These are phyloP conservation scores for Malacoctenus gilli DNA, from an alignment of 2,797 vertebrate species.

Conservation along the genomic window DNA sequence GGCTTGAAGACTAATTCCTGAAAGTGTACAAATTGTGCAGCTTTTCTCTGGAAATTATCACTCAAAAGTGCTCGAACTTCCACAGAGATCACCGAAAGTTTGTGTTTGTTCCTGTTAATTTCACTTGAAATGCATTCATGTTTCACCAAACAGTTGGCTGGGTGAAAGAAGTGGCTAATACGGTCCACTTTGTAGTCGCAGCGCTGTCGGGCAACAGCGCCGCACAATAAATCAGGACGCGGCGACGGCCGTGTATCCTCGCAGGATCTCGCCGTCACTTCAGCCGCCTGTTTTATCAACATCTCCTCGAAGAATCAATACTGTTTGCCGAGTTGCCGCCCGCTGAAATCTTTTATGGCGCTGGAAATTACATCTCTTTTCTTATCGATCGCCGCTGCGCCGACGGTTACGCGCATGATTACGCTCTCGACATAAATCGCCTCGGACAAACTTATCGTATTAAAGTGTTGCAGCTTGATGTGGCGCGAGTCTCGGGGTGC, in stretches of 20 bases:
- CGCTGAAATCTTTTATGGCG: conserved; percentile 36
- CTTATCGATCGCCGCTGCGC: conserved; percentile 31
- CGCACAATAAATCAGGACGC: conserved; percentile 11
- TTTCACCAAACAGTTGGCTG: too few relatives aligned
- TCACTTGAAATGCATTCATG: too few relatives aligned
- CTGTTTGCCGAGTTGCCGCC: conserved; percentile 32
- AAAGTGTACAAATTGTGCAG: too few relatives aligned
- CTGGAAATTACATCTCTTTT: conserved; percentile 30
- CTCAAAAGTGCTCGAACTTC: too few relatives aligned
- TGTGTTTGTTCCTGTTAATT: too few relatives aligned
- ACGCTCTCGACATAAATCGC: conserved; percentile 26
- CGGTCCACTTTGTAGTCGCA: too few relatives aligned
- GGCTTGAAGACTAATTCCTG: too few relatives aligned
- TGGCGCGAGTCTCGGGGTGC: neutral
- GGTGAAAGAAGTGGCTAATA: too few relatives aligned
- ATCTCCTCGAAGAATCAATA: conserved; percentile 32
- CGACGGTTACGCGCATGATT: conserved; percentile 33
- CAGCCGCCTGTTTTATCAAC: conserved; percentile 18
- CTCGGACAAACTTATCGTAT: conserved; percentile 33
- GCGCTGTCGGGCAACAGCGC: conserved; percentile 2
- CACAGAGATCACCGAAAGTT: too few relatives aligned
- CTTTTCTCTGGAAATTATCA: too few relatives aligned
- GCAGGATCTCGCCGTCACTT: conserved; percentile 6
- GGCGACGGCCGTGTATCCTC: conserved; percentile 12
- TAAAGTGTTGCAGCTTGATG: conserved; percentile 19